Percentiles rank a stretch among this genome's conserved stretches.
These are phyloP conservation scores for Zoanthus solanderi DNA, from an alignment of 92 coral and sea anemone species.

Conservation along the genomic window DNA sequence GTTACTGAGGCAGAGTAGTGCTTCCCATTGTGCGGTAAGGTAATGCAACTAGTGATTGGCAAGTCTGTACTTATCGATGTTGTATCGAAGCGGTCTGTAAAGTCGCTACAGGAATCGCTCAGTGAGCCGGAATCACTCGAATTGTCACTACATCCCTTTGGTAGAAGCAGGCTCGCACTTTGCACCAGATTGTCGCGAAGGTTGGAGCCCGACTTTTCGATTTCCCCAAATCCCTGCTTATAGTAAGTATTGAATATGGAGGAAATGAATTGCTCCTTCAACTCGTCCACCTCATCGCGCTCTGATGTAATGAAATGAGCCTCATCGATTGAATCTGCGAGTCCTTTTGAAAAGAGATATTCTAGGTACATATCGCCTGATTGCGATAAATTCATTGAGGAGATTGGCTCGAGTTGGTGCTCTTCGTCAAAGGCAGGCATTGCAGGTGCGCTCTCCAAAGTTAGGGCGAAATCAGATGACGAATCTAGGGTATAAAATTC, in stretches of 20 bases:
- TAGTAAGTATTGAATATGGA: conserved; percentile 87
- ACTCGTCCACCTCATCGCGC: conserved; percentile 82
- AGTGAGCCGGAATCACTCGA: conserved; percentile 56
- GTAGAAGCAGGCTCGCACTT: conserved; percentile 76
- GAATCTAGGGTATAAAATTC: conserved; percentile 54
- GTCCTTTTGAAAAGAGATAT: conserved; percentile 85
- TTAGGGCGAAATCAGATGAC: conserved; percentile 66
- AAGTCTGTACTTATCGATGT: not conserved
- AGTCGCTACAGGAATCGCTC: conserved; percentile 68
- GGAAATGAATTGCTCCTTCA: conserved; percentile 83
- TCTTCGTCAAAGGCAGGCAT: conserved; percentile 53
- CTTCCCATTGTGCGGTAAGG: conserved; percentile 5
- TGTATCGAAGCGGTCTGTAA: conserved; percentile 45
- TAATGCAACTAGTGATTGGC: conserved; percentile 18
- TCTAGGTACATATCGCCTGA: conserved; percentile 86
- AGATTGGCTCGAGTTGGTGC: conserved; percentile 65
- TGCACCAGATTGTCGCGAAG: conserved; percentile 81
- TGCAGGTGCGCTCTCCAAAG: conserved; percentile 62
- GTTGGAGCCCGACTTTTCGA: conserved; percentile 62
- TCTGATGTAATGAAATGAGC: conserved; percentile 64
- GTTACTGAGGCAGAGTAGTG: conserved; percentile 26
- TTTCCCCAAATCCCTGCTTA: conserved; percentile 66
- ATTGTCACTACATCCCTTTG: conserved; percentile 63
- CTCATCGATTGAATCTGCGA: conserved; percentile 87
- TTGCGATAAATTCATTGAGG: conserved; percentile 76